Base-by-base conservation (phyloP, 1,140 invertebrate genomes). In the Drosophila navojoa region DNA sequence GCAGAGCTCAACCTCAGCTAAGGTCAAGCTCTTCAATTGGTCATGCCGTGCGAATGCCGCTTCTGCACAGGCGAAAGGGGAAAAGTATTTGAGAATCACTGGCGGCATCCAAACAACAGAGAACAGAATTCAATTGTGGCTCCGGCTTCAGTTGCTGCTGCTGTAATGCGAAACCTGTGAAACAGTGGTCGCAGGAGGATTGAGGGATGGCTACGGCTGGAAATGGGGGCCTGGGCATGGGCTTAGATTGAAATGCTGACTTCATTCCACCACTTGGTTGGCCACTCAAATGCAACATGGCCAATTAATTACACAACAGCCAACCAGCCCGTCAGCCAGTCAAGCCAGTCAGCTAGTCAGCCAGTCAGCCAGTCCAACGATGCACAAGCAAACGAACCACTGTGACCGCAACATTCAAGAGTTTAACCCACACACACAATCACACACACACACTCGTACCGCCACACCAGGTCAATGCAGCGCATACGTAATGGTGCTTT, bases 291-390 rank as follows among this genome's bases (percentile, higher is more conserved):
- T 87, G 82, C 82, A 87, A 87, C 82, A 89, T 82, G 82, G 84
- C 84, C 84, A 87, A 87, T 87, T 87, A 87, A 87, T 87, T 87
- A 87, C 82, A 62, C 82, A 87, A 87, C 76, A 89, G 68, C 68
- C 54, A 54, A 35, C 32, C 53, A 38, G 15, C 15, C 53, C 19
- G 10, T 45, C 66, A 70, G 66, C 72, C 52, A 38, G 19, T 27
- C 16, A n/a, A n/a, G n/a, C n/a, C n/a, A 45, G 9, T 22, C 45
- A 70, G 66, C 71, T 44, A 29, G 22, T 27, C 16, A 45, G 10
- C 16, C 45, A n/a, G 29, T 29, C 32, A 42, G 49, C 9, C 50
- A 58, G 55, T 55, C 35, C 38, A 13, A 27, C 49, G 19, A 22
- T n/a, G 22, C 42, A 45, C 42, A 50, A 13, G 2, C 25, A 50